Percentiles rank a stretch among this genome's conserved stretches.
Conservation (phyloP, 1,140 invertebrate species). For the Chlorops oryzae region DNA sequence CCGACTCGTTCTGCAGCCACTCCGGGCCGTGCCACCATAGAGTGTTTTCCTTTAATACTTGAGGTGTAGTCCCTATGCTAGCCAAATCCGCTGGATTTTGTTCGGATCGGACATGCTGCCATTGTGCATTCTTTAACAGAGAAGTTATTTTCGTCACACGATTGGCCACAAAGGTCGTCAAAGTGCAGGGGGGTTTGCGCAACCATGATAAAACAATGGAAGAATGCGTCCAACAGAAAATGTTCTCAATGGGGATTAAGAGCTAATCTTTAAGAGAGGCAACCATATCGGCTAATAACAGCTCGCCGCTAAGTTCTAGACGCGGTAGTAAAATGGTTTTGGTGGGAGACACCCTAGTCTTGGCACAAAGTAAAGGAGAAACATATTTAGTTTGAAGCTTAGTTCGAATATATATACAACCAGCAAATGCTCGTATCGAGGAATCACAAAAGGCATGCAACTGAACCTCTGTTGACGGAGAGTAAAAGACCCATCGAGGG, state of each 20-base stretch:
- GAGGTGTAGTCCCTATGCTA: too few species aligned
- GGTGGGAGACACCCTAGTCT: conserved; percentile 31
- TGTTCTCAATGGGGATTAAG: background rate
- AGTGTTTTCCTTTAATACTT: too few species aligned
- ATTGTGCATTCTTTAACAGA: conserved; percentile 24
- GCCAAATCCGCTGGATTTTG: too few species aligned
- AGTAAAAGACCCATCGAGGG: conserved; percentile 19
- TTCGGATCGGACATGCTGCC: conserved; percentile 45
- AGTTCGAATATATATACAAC: conserved; percentile 36
- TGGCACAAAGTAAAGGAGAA: conserved; percentile 24
- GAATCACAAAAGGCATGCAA: conserved; percentile 40
- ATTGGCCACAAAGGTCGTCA: conserved; percentile 45
- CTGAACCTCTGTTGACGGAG: conserved; percentile 9
- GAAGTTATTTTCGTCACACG: conserved; percentile 38
- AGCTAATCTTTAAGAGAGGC: background rate
- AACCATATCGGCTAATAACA: conserved; percentile 17
- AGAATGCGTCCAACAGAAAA: conserved; percentile 46
- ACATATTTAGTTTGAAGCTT: conserved; percentile 4
- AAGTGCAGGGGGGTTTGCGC: conserved; percentile 23
- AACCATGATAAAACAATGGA: conserved; percentile 45
- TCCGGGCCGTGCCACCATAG: too few species aligned
- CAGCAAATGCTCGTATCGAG: conserved; percentile 33
- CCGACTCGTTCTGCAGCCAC: too few species aligned
- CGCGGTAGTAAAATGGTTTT: conserved; percentile 31
- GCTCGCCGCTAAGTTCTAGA: conserved; percentile 36